Evolutionary conservation across 2,113 vertebrate genomes (phyloP).

Genomic region (Amblyopsis rosae): DNA sequence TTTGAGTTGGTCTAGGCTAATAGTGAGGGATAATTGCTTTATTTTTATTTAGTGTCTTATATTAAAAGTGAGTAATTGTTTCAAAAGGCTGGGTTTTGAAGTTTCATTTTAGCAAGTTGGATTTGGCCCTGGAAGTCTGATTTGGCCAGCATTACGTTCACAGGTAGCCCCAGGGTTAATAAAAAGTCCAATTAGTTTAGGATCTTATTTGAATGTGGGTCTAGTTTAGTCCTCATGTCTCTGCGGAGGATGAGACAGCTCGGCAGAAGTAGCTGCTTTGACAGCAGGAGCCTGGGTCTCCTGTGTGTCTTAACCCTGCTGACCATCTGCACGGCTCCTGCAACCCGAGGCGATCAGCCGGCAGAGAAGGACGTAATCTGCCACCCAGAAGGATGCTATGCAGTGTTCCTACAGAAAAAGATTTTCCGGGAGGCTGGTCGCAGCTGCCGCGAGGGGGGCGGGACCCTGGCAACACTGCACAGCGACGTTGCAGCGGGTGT

Average conservation of each 20-base stretch:
- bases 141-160: background rate
- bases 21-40: background rate
- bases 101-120: background rate
- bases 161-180: background rate
- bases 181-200: background rate
- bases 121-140: background rate
- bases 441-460: conserved; percentile 82
- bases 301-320: conserved; percentile 57
- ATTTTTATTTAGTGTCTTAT: background rate
- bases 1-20: background rate
- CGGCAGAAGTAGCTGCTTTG: conserved; percentile 29
- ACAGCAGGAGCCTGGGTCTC: conserved; percentile 46
- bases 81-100: background rate
- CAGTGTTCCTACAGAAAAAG: conserved; percentile 78
- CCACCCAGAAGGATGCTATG: conserved; percentile 80
- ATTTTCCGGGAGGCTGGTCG: conserved; percentile 85
- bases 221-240: conserved; percentile 33
- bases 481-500: conserved; percentile 75
- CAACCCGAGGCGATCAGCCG: conserved; percentile 45
- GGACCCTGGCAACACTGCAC: conserved; percentile 83
- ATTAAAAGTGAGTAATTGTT: background rate
- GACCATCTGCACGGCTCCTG: conserved; percentile 51
- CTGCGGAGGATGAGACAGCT: conserved; percentile 48
- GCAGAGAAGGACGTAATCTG: conserved; percentile 78
- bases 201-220: conserved; percentile 51